Conservation (phyloP, 2,113 vertebrate genomes). For the Electrona antarctica region DNA sequence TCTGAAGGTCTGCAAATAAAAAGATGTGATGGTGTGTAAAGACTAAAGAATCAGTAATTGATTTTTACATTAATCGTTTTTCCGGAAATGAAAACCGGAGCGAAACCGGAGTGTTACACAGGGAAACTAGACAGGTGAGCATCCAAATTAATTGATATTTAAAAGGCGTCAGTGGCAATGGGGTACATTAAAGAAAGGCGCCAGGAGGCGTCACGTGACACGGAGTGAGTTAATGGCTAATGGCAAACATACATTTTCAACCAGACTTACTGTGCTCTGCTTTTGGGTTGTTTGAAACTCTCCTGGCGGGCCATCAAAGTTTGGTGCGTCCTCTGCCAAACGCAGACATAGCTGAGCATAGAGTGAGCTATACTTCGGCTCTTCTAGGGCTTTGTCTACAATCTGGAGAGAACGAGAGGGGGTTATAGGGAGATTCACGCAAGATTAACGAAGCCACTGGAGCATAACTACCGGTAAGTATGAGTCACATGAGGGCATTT, state of each 20-base stretch:
- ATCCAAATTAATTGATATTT: too few relatives aligned
- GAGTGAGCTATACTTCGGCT: conserved; percentile 99
- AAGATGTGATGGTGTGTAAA: neutral
- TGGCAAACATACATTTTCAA: neutral
- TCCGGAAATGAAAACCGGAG: too few relatives aligned
- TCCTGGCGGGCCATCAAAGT: conserved; percentile 99
- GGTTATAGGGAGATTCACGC: neutral
- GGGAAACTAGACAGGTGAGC: too few relatives aligned
- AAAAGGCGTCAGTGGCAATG: too few relatives aligned
- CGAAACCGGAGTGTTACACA: too few relatives aligned
- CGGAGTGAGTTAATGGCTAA: neutral
- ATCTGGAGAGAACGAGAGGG: conserved; percentile 77
- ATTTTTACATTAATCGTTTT: neutral
- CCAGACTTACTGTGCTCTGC: conserved; percentile 95
- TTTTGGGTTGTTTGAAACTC: conserved; percentile 99
- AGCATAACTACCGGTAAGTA: neutral
- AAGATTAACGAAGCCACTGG: neutral
- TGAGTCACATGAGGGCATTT: conserved; percentile 19
- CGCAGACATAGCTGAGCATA: conserved; percentile 99
- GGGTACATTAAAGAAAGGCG: too few relatives aligned
- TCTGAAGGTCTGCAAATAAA: conserved; percentile 91
- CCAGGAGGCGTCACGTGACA: too few relatives aligned
- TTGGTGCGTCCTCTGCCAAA: conserved; percentile 99
- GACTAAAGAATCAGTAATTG: neutral
- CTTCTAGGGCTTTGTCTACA: conserved; percentile 99